Conservation (phyloP, 2,797 vertebrate genomes). For the Pogonophryne albipinna region DNA sequence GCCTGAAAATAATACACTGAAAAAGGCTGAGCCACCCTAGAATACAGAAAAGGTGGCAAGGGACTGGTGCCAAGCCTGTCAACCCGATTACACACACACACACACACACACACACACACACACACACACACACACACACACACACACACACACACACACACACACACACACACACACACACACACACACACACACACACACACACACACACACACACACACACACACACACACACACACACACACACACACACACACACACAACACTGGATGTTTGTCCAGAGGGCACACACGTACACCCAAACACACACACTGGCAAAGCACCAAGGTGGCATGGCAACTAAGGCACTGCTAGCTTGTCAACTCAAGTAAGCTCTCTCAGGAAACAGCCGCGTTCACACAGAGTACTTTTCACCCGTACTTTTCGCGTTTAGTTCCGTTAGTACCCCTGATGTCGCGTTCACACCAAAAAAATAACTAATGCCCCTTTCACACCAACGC, state of each 20-base stretch:
- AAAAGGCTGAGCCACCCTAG: slow-evolving; percentile 55
- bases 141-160: too few relatives aligned
- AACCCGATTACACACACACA: slow-evolving; percentile 64
- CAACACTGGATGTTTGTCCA: slow-evolving; percentile 7
- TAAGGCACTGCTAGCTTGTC: slow-evolving; percentile 68
- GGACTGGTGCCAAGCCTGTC: slow-evolving; percentile 70
- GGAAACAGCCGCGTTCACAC: slow-evolving; percentile 28
- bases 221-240: slow-evolving; percentile 1
- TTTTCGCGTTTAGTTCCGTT: too few relatives aligned
- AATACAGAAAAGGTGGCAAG: slow-evolving; percentile 59
- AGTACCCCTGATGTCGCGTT: too few relatives aligned
- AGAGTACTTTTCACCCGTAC: too few relatives aligned
- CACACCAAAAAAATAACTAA: too few relatives aligned
- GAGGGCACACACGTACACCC: slow-evolving; percentile 1
- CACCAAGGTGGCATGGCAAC: slow-evolving; percentile 71
- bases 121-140: too few relatives aligned
- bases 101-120: slow-evolving; percentile 3
- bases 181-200: too few relatives aligned
- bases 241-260: slow-evolving; percentile 10
- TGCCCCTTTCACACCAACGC: too few relatives aligned
- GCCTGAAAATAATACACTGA: slow-evolving; percentile 48
- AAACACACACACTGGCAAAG: slow-evolving; percentile 64
- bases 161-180: too few relatives aligned
- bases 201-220: too few relatives aligned
- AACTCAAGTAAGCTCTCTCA: slow-evolving; percentile 71